These are phyloP conservation scores for Coleophora flavipennella DNA, from an alignment of 2,888 invertebrate genomes.

Conservation along the genomic window DNA sequence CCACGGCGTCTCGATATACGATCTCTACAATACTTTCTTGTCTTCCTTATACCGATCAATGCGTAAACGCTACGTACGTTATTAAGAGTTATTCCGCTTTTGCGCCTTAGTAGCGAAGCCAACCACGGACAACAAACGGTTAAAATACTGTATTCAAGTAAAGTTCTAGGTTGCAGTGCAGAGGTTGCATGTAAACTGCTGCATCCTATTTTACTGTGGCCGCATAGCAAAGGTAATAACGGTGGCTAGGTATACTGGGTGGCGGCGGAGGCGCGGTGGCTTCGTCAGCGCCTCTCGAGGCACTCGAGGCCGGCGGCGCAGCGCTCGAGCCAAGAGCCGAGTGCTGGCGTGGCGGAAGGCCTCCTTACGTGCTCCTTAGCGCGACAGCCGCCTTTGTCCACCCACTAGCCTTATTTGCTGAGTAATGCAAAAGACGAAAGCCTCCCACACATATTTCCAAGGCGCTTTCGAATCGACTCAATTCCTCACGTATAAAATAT, in stretches of 20 bases:
- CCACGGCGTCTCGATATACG: no score
- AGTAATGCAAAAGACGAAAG: constrained; percentile 69
- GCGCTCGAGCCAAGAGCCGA: constrained; percentile 32
- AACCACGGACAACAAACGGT: no score
- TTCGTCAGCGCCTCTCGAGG: constrained; percentile 34
- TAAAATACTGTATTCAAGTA: no score
- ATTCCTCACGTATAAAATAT: constrained; percentile 40
- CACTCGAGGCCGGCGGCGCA: constrained; percentile 51
- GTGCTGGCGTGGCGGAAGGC: constrained; percentile 69
- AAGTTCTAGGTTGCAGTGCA: no score
- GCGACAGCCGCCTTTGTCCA: constrained; percentile 68
- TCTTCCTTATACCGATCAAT: no score
- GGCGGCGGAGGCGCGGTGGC: constrained; percentile 6
- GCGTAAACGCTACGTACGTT: no score
- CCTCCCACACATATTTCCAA: constrained; percentile 46
- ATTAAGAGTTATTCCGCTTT: no score
- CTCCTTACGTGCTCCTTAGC: constrained; percentile 62
- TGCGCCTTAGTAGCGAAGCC: no score
- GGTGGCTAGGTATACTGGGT: constrained; percentile 11
- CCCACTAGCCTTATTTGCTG: constrained; percentile 72
- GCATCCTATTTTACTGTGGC: constrained; percentile 44
- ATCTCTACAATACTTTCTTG: no score
- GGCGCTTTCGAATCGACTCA: constrained; percentile 26
- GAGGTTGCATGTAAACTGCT: constrained; percentile 27
- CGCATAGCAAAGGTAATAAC: constrained; percentile 48